Evolutionary conservation across 2,113 vertebrate genomes (phyloP).

Genomic region (Puma concolor): DNA sequence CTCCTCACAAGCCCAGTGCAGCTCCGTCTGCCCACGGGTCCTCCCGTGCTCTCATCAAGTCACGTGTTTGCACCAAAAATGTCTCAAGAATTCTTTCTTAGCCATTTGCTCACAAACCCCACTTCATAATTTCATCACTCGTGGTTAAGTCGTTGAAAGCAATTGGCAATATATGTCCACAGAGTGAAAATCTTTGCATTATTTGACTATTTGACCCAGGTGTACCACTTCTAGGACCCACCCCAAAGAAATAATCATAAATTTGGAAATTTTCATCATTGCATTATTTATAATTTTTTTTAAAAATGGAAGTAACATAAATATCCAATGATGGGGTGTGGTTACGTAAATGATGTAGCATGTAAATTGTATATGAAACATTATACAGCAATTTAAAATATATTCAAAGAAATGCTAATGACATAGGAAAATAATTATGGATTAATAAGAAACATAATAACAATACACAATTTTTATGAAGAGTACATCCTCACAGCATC

Average conservation of each 20-base stretch:
- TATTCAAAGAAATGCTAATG: background rate
- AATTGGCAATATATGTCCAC: background rate
- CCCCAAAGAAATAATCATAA: background rate
- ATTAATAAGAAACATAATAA: slow-evolving; percentile 7
- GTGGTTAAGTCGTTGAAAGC: background rate
- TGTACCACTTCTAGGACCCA: background rate
- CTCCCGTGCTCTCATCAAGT: too few species aligned
- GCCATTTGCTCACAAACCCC: too few species aligned
- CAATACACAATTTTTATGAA: background rate
- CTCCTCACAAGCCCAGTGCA: too few species aligned
- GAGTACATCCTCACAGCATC: background rate
- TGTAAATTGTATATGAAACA: background rate
- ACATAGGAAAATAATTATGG: background rate
- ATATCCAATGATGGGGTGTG: background rate
- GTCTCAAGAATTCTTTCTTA: too few species aligned
- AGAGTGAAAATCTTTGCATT: background rate
- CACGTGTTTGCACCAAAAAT: too few species aligned
- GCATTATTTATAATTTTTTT: background rate
- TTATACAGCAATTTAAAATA: background rate
- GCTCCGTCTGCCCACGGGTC: too few species aligned
- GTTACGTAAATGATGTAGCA: background rate
- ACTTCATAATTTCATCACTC: too few species aligned
- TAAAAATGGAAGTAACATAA: too few species aligned
- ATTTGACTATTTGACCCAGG: background rate
- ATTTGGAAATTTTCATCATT: background rate